phyloP scores from a whole-genome alignment of 2,888 invertebrate species.

The Hemaris fuciformis region DNA sequence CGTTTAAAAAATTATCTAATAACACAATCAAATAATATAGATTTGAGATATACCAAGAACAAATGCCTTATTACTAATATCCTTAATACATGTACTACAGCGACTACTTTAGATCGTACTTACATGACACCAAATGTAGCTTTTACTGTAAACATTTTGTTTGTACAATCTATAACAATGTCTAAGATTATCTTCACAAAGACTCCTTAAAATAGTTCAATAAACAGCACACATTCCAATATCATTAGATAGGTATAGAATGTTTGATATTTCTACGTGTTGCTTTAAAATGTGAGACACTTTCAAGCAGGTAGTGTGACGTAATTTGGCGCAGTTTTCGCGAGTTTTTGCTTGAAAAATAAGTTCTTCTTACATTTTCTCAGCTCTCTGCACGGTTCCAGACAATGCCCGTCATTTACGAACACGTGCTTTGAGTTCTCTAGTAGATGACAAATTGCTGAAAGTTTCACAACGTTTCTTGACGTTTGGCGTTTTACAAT shows the following conservation, averaged over 20 bases:
- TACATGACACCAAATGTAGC: no score
- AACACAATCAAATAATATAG: no score
- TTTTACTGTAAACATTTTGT: neutral
- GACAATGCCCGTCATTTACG: neutral
- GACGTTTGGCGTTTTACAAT: neutral
- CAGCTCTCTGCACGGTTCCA: neutral
- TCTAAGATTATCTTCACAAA: neutral
- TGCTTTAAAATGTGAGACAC: neutral
- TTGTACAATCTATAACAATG: neutral
- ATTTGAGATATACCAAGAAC: no score
- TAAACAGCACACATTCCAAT: no score
- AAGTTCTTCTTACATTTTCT: neutral
- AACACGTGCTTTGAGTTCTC: neutral
- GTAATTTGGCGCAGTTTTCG: neutral
- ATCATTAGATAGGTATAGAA: neutral
- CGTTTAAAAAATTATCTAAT: no score
- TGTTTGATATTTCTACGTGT: neutral
- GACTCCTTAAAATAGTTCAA: neutral
- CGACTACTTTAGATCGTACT: no score
- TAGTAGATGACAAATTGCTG: neutral
- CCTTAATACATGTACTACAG: no score
- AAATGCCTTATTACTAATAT: no score
- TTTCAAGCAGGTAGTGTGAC: neutral
- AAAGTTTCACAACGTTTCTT: neutral
- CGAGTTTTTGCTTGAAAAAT: conserved; percentile 8